phyloP scores from a whole-genome alignment of 2,113 vertebrate species.

The Gymnobelideus leadbeateri region DNA sequence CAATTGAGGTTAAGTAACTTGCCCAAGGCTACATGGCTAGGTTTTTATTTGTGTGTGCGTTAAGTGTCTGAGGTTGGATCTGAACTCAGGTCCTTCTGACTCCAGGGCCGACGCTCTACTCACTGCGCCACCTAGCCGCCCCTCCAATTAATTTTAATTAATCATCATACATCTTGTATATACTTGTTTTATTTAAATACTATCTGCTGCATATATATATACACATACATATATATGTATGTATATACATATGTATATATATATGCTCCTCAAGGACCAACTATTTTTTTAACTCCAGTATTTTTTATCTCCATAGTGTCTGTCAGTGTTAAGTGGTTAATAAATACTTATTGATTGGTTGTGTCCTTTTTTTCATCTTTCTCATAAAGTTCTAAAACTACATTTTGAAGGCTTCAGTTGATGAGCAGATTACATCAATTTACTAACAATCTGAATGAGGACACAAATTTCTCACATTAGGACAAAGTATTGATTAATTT shows the following conservation, averaged over 20 bases:
- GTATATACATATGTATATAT: too few relatives aligned
- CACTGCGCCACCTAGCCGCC: too few relatives aligned
- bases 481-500: background rate
- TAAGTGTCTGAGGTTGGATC: too few relatives aligned
- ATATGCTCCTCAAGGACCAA: background rate
- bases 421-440: background rate
- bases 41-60: too few relatives aligned
- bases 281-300: background rate
- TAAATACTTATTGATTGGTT: background rate
- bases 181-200: background rate
- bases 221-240: too few relatives aligned
- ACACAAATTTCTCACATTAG: background rate
- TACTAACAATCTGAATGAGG: background rate
- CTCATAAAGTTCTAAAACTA: background rate
- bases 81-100: too few relatives aligned
- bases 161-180: background rate
- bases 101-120: too few relatives aligned
- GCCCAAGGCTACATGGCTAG: too few relatives aligned
- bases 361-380: background rate
- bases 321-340: background rate
- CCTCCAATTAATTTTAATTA: background rate
- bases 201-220: background rate
- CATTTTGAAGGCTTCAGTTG: background rate
- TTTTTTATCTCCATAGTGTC: background rate
- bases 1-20: too few relatives aligned